These are phyloP conservation scores for Stictonetta naevosa DNA, from an alignment of 2,113 vertebrate genomes.

Conservation along the genomic window DNA sequence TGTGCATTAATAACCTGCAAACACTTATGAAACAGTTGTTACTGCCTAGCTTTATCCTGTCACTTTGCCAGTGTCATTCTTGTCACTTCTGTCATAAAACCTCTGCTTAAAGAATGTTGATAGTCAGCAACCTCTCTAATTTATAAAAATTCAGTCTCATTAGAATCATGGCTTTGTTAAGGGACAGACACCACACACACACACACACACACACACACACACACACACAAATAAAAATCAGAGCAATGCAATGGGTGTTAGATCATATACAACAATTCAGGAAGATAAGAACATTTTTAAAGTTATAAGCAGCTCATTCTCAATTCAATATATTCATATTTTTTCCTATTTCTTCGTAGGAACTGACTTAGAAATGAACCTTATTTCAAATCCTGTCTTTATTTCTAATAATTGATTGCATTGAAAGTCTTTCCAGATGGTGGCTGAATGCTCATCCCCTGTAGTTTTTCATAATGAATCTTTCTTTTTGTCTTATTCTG, in stretches of 20 bases:
- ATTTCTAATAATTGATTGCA: not conserved
- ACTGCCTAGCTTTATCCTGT: not conserved
- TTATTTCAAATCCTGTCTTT: not conserved
- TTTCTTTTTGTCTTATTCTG: not conserved
- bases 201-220: no score
- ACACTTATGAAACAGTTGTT: not conserved
- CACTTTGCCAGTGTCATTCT: not conserved
- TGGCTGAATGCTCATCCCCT: not conserved
- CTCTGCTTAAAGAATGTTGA: not conserved
- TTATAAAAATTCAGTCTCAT: not conserved
- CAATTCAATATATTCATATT: not conserved
- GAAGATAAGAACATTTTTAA: not conserved
- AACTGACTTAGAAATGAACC: rapidly evolving
- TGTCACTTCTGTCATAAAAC: not conserved
- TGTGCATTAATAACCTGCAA: not conserved
- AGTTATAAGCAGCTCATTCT: not conserved
- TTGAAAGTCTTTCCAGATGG: not conserved
- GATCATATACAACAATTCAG: not conserved
- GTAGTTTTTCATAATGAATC: not conserved
- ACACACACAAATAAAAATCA: not conserved
- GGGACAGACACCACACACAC: not conserved
- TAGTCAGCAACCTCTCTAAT: not conserved
- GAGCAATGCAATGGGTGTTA: not conserved
- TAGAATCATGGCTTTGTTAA: not conserved
- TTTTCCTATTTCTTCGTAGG: not conserved